Base-by-base conservation (phyloP, 2,888 invertebrate genomes). In the Brassicogethes aeneus region DNA sequence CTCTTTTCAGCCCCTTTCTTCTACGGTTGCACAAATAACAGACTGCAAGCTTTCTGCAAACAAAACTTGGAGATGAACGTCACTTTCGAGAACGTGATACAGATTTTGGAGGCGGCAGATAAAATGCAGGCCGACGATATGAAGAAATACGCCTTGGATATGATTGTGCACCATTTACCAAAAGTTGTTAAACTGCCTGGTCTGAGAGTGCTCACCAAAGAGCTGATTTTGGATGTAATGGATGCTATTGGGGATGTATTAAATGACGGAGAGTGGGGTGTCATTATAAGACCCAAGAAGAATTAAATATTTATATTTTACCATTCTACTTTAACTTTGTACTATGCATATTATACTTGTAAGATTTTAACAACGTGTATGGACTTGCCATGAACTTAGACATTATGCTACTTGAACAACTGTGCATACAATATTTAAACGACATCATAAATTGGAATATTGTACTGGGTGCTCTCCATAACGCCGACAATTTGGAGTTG, bases 11-110 rank as follows among this genome's bases (percentile, higher is more conserved):
- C 94, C 0, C 92, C 94, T 0, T 87, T 86, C 56, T 81, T 79
- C 63, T 79, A 77, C 72, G 85, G 89, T 2, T 92, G 92, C 65
- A 83, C 93, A 3, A 95, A 95, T 64, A 93, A 92, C 68, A 80
- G 95, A 0, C 71, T 95, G 40, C 92, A 92, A 71, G 90, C 92
- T 17, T 94, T 92, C 71, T 95, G 95, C 70, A 94, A 95, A 62
- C 92, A 95, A 68, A 94, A 94, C 63, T 72, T 95, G 32, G 94
- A 95, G 66, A 91, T 90, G 76, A 95, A 95, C 62, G 93, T 95
- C 16, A 86, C 90, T 0, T 86, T 83, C 50, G 90, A 93, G 60
- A 95, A 95, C 68, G 94, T 94, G 1, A 77, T 94, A 44, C 91
- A 93, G 60, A 93, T 95, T 40, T 69, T 95, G 36, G 93, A 94